Evolutionary conservation across 2,797 vertebrate genomes (phyloP).

Genomic region (Syndactyla subalaris): DNA sequence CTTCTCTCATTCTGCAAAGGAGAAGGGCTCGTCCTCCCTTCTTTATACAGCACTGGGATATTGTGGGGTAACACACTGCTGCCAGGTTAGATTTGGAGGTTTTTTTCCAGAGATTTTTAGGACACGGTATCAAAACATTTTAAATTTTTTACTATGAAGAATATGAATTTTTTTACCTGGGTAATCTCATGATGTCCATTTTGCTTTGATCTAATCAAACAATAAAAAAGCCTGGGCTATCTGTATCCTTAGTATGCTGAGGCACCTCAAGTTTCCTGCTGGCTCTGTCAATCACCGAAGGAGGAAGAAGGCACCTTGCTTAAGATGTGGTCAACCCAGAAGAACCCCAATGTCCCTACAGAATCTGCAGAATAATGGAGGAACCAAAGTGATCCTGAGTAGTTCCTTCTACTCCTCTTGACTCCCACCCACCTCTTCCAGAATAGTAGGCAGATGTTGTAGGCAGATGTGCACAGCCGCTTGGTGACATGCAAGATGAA

Average conservation of each 20-base stretch:
- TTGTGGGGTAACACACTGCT: not conserved
- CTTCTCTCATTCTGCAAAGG: not conserved
- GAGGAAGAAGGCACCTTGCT: not conserved
- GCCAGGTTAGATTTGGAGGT: not conserved
- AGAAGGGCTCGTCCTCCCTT: not conserved
- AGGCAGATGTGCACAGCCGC: not conserved
- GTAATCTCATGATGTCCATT: not conserved
- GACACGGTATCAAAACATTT: not conserved
- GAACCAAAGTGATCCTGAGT: not conserved
- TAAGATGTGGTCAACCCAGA: not conserved
- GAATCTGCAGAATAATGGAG: not conserved
- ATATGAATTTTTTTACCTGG: not conserved
- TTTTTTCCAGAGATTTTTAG: not conserved
- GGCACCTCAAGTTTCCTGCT: not conserved
- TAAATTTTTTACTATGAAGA: not conserved
- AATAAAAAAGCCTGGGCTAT: not conserved
- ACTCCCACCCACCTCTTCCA: not conserved
- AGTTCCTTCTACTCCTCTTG: not conserved
- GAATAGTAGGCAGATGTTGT: not conserved
- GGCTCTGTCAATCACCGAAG: not conserved
- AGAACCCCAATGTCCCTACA: not conserved
- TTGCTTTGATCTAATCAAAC: not conserved
- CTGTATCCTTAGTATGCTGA: not conserved
- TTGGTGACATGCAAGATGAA: not conserved
- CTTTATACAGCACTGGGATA: not conserved